Base-by-base conservation (phyloP, 2,113 vertebrate genomes). In the Eidolon helvum region DNA sequence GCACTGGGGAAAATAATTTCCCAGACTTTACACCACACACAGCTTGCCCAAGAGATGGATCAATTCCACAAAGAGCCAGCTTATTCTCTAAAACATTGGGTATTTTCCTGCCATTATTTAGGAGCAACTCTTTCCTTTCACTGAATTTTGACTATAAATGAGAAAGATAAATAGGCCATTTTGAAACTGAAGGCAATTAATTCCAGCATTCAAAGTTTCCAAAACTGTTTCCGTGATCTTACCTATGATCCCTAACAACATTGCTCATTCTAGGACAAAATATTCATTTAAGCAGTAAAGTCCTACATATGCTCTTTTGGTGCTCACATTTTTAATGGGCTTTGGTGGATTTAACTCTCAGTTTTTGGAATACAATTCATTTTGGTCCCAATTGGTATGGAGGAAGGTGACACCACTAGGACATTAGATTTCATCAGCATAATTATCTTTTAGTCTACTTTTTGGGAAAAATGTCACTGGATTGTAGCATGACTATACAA, bases 151-250 rank as follows among this genome's bases (percentile, higher is more conserved):
- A 93, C 69, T 91, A n/a, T 84, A 90, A 96, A 80, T 97, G 50
- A 95, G 79, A 94, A 96, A 85, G 48, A 66, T 55, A 94, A 96
- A 89, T 48, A 97, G n/a, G 7, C 6, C 38, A 24, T 92, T 69
- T 95, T 7, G 2, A 95, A 66, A 95, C 33, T 79, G 55, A 95
- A 90, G 68, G 74, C 75, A 95, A 61, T 87, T 91, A 85, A 45
- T 74, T 63, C 84, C 33, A 97, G 59, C 77, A 95, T 33, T 61
- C n/a, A 90, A 92, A 85, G 12, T 95, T 96, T 95, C 78, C 61
- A 86, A 87, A 94, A 65, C 28, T 86, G 21, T 68, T 82, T 95
- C 45, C 79, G 68, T 94, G 91, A 89, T 48, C 77, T 85, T 92
- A 30, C 5, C 11, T 0, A 21, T 22, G 0, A 87, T 86, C 91